These are phyloP conservation scores for Drosophila mimica DNA, from an alignment of 2,888 invertebrate species.

Conservation along the genomic window DNA sequence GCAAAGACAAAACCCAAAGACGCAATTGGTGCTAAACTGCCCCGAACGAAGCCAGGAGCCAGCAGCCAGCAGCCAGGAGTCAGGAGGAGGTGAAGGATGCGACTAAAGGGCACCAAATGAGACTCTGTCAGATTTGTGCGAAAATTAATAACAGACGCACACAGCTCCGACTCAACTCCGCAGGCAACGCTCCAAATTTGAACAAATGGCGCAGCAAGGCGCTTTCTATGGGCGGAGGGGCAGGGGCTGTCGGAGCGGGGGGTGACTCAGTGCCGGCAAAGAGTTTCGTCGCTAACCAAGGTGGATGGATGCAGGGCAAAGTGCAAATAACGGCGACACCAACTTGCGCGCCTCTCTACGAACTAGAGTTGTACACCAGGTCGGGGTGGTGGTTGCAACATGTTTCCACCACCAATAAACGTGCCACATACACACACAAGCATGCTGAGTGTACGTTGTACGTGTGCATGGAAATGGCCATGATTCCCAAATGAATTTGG, in stretches of 20 bases:
- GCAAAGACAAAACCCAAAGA: conserved; percentile 52
- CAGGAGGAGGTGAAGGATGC: conserved; percentile 2
- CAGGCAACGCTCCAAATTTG: conserved; percentile 59
- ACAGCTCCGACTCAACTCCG: conserved; percentile 40
- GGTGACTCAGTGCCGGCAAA: conserved; percentile 36
- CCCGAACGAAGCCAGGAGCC: conserved; percentile 26
- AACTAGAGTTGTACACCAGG: conserved; percentile 17
- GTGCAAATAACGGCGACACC: conserved; percentile 73
- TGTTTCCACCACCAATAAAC: conserved; percentile 69
- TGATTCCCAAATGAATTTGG: conserved; percentile 47
- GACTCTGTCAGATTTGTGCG: conserved; percentile 42
- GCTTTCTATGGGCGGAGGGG: conserved; percentile 4
- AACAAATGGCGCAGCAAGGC: conserved; percentile 64
- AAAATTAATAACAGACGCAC: conserved; percentile 78
- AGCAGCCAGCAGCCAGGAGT: background rate
- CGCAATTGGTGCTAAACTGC: conserved; percentile 73
- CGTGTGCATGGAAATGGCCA: conserved; percentile 49
- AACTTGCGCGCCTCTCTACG: conserved; percentile 34
- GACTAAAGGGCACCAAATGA: background rate
- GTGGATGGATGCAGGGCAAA: conserved; percentile 57
- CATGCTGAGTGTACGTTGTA: conserved; percentile 9
- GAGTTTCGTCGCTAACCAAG: conserved; percentile 60
- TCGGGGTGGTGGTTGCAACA: conserved; percentile 72
- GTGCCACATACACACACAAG: conserved; percentile 29
- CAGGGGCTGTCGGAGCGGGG: background rate